Percentiles rank a stretch among this genome's conserved stretches.
Evolutionary conservation across 2,113 vertebrate genomes (phyloP).

Genomic region (Rhea pennata): DNA sequence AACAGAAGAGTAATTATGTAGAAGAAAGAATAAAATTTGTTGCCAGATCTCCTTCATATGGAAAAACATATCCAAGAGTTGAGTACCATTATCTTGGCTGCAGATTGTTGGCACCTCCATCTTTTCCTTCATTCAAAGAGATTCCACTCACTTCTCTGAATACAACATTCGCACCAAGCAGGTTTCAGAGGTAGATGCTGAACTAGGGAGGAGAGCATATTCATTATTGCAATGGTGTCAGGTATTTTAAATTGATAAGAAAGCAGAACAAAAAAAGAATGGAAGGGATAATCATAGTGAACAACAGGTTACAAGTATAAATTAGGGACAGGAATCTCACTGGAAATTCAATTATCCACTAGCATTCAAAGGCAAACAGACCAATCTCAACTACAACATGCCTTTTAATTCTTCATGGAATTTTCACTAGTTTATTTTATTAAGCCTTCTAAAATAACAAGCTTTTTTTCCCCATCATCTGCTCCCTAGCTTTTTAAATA

Average conservation of each 20-base stretch:
- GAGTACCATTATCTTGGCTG: slow-evolving; percentile 72
- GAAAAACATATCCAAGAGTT: background rate
- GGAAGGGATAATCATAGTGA: background rate
- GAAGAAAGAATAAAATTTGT: background rate
- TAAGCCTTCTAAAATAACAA: background rate
- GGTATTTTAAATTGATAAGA: background rate
- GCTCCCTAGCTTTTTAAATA: background rate
- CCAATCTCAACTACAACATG: background rate
- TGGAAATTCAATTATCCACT: background rate
- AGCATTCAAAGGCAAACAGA: background rate
- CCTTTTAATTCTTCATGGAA: background rate
- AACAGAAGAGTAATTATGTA: background rate
- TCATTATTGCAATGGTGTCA: background rate
- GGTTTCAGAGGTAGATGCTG: background rate
- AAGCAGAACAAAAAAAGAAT: background rate
- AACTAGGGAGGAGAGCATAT: slow-evolving; percentile 19
- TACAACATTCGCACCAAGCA: slow-evolving; percentile 40
- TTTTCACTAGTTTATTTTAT: background rate
- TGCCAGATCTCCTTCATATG: background rate
- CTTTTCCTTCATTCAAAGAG: slow-evolving; percentile 38
- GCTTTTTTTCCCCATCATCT: background rate
- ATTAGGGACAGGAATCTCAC: background rate
- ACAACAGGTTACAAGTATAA: background rate
- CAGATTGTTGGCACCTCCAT: slow-evolving; percentile 56
- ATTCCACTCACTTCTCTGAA: slow-evolving; percentile 42